A percentile compares a stretch with the other conserved stretches of the same genome.
Evolutionary conservation across 2,113 vertebrate species (phyloP).

Genomic region (Microcebus griseorufus): DNA sequence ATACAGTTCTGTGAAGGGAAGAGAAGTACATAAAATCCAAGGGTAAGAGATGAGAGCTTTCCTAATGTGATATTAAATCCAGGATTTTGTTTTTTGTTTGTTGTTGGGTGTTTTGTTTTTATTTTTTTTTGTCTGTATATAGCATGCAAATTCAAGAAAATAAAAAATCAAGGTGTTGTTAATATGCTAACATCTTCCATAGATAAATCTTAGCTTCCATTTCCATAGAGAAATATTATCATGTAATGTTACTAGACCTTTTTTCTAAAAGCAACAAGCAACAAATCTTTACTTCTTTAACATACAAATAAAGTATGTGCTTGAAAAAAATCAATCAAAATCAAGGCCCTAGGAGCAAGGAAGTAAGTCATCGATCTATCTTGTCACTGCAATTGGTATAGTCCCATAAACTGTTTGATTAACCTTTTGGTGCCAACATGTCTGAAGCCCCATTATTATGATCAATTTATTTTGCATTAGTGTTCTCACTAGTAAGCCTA

Average conservation of each 20-base stretch:
- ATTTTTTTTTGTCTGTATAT: background rate
- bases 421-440: background rate
- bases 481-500: background rate
- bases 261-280: background rate
- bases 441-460: background rate
- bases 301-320: background rate
- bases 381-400: background rate
- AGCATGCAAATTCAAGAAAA: background rate
- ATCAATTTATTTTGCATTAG: conserved; percentile 23
- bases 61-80: background rate
- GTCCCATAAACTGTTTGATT: background rate
- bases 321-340: conserved; percentile 8
- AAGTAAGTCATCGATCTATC: background rate
- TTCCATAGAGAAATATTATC: background rate
- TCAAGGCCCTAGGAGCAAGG: background rate
- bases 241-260: background rate
- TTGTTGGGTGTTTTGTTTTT: background rate
- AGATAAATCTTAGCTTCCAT: background rate
- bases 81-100: background rate
- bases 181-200: background rate
- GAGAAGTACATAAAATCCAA: background rate
- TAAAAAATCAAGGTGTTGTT: background rate
- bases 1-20: background rate
- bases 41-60: background rate
- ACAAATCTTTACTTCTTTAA: background rate